Base-by-base conservation (phyloP, 2,797 vertebrate species). In the Syngnathus rostellatus region DNA sequence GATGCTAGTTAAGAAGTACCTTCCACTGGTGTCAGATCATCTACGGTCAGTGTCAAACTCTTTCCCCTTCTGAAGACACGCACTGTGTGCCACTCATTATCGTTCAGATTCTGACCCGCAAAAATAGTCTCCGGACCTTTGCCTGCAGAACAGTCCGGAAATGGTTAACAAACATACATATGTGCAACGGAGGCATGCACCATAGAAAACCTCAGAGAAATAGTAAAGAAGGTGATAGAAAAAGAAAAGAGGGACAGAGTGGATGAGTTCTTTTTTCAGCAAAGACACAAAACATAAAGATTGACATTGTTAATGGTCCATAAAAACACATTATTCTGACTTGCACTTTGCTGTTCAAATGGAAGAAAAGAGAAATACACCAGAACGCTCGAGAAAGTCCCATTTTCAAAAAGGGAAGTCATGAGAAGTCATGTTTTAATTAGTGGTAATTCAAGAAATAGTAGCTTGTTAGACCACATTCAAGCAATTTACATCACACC, bases 21-120 rank as follows among this genome's bases (percentile, higher is more conserved):
- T 96, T 97, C 97, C 85, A 97, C 94, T 3, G 94, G 91, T 76
- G 88, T 92, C 75, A 97, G 92, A 81, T 98, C 96, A 86, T 99
- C 97, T 86, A 98, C 97, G 55, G 92, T 94, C 88, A 99, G 92
- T 91, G 95, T 95, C 91, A 99, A 92, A 87, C 88, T 93, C 90
- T 97, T 98, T 85, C 97, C 97, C 88, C 97, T 93, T 72, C 97
- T 95, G 87, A 94, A 93, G 88, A 99, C 97, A 81, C 96, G 95
- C 38, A 99, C 94, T 8, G 97, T 98, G 92, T 99, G 97, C 97
- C 97, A 99, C 79, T 98, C 96, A 76, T 99, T 98, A 93, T 99
- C 96, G 89, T 98, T 98, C 92, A 99, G 92, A 93, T 96, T 98
- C 92, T 98, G 95, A 92, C 96, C 97, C 66, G 94, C 94, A 93